Evolutionary conservation across 2,888 invertebrate species (phyloP).

Genomic region (Papilio elwesi): DNA sequence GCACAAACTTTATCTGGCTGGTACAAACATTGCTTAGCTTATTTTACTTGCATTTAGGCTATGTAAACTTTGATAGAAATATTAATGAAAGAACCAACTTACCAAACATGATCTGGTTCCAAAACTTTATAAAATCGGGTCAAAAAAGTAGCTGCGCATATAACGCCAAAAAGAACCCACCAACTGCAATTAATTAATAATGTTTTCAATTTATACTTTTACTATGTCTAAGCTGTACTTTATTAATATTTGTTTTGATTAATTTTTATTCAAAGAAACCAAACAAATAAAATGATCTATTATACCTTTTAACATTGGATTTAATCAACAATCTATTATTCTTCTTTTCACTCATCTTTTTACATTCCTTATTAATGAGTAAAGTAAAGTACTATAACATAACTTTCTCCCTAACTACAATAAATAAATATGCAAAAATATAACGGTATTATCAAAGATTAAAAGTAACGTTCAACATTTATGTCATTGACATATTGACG

Average conservation of each 20-base stretch:
- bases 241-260: neutral
- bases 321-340: neutral
- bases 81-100: constrained; percentile 58
- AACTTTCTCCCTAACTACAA: neutral
- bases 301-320: neutral
- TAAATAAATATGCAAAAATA: neutral
- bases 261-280: neutral
- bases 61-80: too few species aligned
- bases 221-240: neutral
- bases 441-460: constrained; percentile 6
- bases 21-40: too few species aligned
- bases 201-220: neutral
- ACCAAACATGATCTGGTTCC: constrained; percentile 98
- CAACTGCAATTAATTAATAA: constrained; percentile 58
- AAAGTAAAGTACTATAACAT: neutral
- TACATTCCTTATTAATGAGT: neutral
- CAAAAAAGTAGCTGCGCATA: constrained; percentile 87
- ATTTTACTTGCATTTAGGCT: too few species aligned
- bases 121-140: constrained; percentile 95
- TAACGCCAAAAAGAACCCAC: constrained; percentile 87
- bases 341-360: neutral
- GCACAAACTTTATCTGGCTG: too few species aligned
- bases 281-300: neutral
- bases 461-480: too few species aligned
- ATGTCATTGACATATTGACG: too few species aligned